Evolutionary conservation across 2,797 vertebrate species (phyloP).

Genomic region (Cryptoblepharus egeriae): DNA sequence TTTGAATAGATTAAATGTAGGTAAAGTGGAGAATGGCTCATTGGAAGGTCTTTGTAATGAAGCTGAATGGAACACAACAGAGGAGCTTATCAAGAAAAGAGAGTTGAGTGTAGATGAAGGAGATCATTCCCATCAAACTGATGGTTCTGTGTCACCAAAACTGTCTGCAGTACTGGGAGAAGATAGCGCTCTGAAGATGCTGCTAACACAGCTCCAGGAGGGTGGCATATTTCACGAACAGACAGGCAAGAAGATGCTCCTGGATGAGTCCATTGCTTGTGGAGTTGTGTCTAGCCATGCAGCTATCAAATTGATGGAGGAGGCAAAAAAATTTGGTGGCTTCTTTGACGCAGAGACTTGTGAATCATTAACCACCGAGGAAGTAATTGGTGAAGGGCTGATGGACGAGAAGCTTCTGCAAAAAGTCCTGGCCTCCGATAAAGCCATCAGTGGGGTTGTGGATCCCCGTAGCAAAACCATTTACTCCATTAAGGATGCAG

Average conservation of each 20-base stretch:
- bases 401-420: slow-evolving; percentile 90
- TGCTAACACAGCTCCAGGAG: slow-evolving; percentile 82
- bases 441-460: slow-evolving; percentile 87
- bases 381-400: slow-evolving; percentile 87
- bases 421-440: slow-evolving; percentile 88
- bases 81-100: not conserved
- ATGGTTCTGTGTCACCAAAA: slow-evolving; percentile 15
- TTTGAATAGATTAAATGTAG: slow-evolving; percentile 6
- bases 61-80: not conserved
- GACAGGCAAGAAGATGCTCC: slow-evolving; percentile 80
- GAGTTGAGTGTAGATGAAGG: slow-evolving; percentile 24
- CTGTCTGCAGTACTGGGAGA: slow-evolving; percentile 61
- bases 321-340: slow-evolving; percentile 88
- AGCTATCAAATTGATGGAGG: slow-evolving; percentile 89
- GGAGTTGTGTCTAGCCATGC: slow-evolving; percentile 85
- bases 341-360: slow-evolving; percentile 85
- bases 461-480: slow-evolving; percentile 81
- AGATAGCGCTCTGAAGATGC: slow-evolving; percentile 75
- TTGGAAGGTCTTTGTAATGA: not conserved
- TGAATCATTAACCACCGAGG: slow-evolving; percentile 84
- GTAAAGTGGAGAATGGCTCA: slow-evolving; percentile 22
- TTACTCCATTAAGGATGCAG: slow-evolving; percentile 86
- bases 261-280: slow-evolving; percentile 85
- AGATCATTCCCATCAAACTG: not conserved
- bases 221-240: slow-evolving; percentile 84